Percentiles rank a stretch among this genome's conserved stretches.
phyloP scores from a whole-genome alignment of 2,797 vertebrate genomes.

The Enteromius fasciolatus region DNA sequence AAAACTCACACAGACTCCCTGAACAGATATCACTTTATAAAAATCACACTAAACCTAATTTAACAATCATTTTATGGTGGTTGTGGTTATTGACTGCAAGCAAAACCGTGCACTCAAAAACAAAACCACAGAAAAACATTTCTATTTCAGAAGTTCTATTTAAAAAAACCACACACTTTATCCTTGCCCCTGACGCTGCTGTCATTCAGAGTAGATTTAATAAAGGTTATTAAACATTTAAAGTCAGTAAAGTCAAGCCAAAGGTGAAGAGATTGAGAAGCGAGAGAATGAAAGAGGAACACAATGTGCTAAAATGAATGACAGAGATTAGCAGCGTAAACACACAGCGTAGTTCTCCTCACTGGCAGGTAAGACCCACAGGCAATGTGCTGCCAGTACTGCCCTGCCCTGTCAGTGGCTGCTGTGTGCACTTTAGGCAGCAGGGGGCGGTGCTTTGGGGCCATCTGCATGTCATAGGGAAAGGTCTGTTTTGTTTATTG shows the following conservation, averaged over 20 bases:
- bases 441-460: neutral
- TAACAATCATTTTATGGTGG: neutral
- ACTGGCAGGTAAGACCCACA: slow-evolving; percentile 5
- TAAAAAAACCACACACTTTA: neutral
- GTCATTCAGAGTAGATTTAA: neutral
- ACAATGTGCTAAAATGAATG: slow-evolving; percentile 37
- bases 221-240: neutral
- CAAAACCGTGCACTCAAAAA: neutral
- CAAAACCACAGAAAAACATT: neutral
- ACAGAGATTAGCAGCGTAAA: slow-evolving; percentile 39
- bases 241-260: neutral
- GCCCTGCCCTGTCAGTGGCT: neutral
- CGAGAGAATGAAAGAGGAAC: neutral
- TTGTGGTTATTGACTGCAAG: neutral
- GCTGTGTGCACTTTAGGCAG: neutral
- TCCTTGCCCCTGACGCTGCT: neutral
- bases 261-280: neutral
- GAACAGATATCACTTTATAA: neutral
- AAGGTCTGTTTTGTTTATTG: neutral
- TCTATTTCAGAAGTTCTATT: neutral
- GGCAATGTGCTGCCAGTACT: slow-evolving; percentile 21
- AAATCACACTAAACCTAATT: neutral
- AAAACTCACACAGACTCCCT: neutral
- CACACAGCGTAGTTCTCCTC: slow-evolving; percentile 1
- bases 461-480: neutral